Evolutionary conservation across 2,797 vertebrate genomes (phyloP).

Genomic region (Acrocephalus scirpaceus): DNA sequence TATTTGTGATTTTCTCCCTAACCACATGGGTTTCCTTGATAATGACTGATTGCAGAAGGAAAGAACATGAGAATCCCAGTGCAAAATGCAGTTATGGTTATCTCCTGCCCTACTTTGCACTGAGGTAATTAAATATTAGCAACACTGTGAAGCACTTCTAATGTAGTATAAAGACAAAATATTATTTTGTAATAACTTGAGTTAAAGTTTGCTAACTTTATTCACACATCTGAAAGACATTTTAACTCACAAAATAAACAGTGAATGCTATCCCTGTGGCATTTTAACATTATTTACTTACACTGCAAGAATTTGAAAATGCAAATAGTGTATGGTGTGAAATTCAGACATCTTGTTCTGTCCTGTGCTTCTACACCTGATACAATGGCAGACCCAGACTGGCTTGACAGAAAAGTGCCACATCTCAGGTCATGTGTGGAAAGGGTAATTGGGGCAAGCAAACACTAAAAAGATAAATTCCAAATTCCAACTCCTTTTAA

Average conservation of each 20-base stretch:
- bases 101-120: background rate
- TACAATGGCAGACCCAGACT: background rate
- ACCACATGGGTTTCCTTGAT: background rate
- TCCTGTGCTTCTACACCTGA: background rate
- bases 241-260: background rate
- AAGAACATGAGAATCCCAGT: background rate
- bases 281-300: background rate
- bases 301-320: background rate
- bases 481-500: background rate
- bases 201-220: background rate
- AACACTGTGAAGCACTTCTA: background rate
- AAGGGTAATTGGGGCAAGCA: background rate
- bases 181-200: background rate
- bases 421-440: background rate
- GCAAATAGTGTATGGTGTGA: background rate
- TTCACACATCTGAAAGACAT: background rate
- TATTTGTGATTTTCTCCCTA: background rate
- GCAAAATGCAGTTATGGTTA: background rate
- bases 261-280: background rate
- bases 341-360: background rate
- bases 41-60: background rate
- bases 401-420: background rate
- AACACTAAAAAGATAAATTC: background rate
- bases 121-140: background rate
- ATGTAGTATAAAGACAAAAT: background rate